phyloP scores from a whole-genome alignment of 2,888 invertebrate species.

The Leptarthrus brevirostris region DNA sequence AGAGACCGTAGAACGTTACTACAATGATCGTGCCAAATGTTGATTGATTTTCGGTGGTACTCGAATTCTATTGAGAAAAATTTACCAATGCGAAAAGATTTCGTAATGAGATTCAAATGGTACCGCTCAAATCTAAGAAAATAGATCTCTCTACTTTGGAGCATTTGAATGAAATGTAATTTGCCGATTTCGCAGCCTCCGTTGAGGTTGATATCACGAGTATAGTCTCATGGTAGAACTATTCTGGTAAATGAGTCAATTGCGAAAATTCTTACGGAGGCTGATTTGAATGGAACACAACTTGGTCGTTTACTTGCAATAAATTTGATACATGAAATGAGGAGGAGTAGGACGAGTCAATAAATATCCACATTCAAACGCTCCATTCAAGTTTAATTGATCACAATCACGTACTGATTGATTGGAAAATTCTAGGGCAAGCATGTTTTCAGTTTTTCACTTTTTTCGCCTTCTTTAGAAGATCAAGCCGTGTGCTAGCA shows the following conservation, averaged over 20 bases:
- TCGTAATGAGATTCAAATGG: background rate
- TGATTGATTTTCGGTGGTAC: background rate
- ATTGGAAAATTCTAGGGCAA: slow-evolving; percentile 45
- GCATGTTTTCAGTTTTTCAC: slow-evolving; percentile 22
- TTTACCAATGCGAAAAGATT: background rate
- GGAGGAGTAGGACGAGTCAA: slow-evolving; percentile 43
- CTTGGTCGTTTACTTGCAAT: background rate
- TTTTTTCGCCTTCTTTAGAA: background rate
- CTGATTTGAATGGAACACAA: slow-evolving; percentile 37
- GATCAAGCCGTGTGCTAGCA: too few species aligned
- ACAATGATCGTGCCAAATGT: too few species aligned
- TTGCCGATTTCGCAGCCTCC: background rate
- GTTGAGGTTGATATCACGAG: background rate
- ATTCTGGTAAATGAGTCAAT: slow-evolving; percentile 22
- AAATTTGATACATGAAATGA: slow-evolving; percentile 38
- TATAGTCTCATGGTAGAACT: slow-evolving; percentile 1
- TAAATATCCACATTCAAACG: slow-evolving; percentile 43
- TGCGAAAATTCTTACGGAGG: slow-evolving; percentile 41
- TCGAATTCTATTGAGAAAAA: too few species aligned
- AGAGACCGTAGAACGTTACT: too few species aligned
- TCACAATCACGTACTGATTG: slow-evolving; percentile 35
- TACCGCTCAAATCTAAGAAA: background rate
- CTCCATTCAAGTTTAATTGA: slow-evolving; percentile 34
- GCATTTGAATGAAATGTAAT: background rate
- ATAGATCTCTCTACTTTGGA: background rate